Evolutionary conservation across 2,888 invertebrate genomes (phyloP), one percentile per base, ranked within the genome.

Genomic region (Lottia gigantea): DNA sequence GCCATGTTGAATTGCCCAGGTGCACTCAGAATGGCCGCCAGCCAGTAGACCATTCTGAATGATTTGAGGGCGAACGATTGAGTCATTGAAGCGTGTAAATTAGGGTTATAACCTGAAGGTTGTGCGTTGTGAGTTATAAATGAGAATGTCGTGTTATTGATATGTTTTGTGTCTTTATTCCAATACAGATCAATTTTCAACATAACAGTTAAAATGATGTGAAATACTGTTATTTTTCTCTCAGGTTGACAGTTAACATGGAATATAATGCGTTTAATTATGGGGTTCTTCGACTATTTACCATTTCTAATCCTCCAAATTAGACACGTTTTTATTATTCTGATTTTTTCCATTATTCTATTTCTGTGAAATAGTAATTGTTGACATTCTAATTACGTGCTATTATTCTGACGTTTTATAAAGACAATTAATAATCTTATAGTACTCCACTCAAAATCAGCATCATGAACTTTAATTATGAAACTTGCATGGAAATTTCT

Each of bases 1-100:
- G 67, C 67, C 67, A 68, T 68, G 62, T 68, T 68, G 67, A 68
- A 62, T 68, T 68, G 67, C 46, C 67, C 67, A 68, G 67, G 67
- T 68, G 67, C 67, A 62, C 62, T 46, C 55, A 55, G 23, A 55
- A 55, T 55, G 55, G 55, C 55, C 55, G 55, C 55, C 23, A 55
- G 55, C 55, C 12, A 19, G 55, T 12, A 23, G 55, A 55, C 19
- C 55, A 55, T 55, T 55, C 11, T 23, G 23, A 23, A 23, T 23
- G 55, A 55, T 23, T 55, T 55, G 55, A 55, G 19, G 19, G 23
- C 23, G 23, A 55, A 55, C 23, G 19, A 55, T 55, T 55, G 55
- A 11, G 19, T 14, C 55, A 55, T 19, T 55, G 55, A 55, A 55
- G 55, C 55, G 55, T 55, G 1, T 55, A 55, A 55, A 55, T 55